These are phyloP conservation scores for Buceros bicornis DNA, from an alignment of 2,797 vertebrate genomes.

Conservation along the genomic window DNA sequence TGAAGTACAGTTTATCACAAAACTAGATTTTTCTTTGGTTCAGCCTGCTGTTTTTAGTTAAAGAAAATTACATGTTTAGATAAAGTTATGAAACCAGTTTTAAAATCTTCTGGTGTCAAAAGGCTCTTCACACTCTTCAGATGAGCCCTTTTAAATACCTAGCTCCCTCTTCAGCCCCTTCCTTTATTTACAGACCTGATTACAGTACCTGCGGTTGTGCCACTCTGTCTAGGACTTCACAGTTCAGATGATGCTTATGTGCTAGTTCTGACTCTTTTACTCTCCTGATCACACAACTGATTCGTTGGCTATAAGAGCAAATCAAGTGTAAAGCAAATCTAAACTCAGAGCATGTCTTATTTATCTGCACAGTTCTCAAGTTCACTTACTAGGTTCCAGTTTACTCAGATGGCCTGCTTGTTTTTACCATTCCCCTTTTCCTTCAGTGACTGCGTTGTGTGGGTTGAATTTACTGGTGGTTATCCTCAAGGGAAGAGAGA, in stretches of 20 bases:
- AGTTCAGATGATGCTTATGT: fast-evolving
- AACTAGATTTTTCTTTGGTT: slow-evolving; percentile 13
- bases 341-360: neutral
- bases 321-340: neutral
- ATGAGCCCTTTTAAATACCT: neutral
- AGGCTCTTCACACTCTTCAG: neutral
- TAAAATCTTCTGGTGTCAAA: neutral
- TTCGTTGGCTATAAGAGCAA: neutral
- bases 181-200: neutral
- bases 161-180: neutral
- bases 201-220: neutral
- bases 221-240: neutral
- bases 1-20: slow-evolving; percentile 30
- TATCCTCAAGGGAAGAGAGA: neutral
- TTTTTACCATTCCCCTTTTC: neutral
- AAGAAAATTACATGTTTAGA: neutral
- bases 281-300: neutral
- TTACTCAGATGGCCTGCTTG: neutral
- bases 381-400: neutral
- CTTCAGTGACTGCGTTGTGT: neutral
- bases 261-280: neutral
- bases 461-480: neutral
- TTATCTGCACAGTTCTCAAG: neutral
- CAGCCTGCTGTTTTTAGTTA: slow-evolving; percentile 14
- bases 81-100: neutral